These are phyloP conservation scores for Microcebus jonahi DNA, from an alignment of 2,113 vertebrate genomes.

Conservation along the genomic window DNA sequence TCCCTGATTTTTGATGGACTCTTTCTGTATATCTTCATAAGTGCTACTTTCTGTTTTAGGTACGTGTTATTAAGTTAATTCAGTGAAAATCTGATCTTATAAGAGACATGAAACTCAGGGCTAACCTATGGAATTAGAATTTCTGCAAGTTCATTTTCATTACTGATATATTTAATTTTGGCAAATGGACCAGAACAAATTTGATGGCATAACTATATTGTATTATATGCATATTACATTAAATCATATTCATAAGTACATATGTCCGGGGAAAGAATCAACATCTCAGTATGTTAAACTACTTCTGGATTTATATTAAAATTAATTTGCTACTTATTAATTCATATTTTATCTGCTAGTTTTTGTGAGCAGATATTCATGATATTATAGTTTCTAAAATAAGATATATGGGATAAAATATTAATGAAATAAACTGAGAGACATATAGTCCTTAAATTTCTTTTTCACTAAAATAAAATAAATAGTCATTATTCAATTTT, in stretches of 20 bases:
- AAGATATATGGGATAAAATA: neutral
- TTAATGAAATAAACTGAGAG: neutral
- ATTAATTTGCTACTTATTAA: neutral
- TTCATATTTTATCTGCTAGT: neutral
- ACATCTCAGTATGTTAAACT: neutral
- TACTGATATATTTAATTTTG: slow-evolving; percentile 4
- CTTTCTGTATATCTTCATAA: neutral
- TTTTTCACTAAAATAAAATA: neutral
- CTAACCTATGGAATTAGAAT: slow-evolving; percentile 1
- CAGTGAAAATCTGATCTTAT: neutral
- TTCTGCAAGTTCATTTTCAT: slow-evolving; percentile 2
- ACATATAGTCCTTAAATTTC: neutral
- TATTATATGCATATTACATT: neutral
- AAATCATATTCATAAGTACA: neutral
- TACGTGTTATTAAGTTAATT: neutral
- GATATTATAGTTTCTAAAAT: neutral
- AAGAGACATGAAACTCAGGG: neutral
- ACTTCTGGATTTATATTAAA: neutral
- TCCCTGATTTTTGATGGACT: neutral
- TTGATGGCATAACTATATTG: neutral
- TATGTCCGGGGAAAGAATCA: neutral
- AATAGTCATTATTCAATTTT: neutral
- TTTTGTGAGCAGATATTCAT: neutral
- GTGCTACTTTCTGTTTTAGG: neutral
- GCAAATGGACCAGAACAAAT: neutral